Evolutionary conservation across 2,888 invertebrate genomes (phyloP), one percentile per base, ranked within the genome.

Genomic region (Meghimatium bilineatum): DNA sequence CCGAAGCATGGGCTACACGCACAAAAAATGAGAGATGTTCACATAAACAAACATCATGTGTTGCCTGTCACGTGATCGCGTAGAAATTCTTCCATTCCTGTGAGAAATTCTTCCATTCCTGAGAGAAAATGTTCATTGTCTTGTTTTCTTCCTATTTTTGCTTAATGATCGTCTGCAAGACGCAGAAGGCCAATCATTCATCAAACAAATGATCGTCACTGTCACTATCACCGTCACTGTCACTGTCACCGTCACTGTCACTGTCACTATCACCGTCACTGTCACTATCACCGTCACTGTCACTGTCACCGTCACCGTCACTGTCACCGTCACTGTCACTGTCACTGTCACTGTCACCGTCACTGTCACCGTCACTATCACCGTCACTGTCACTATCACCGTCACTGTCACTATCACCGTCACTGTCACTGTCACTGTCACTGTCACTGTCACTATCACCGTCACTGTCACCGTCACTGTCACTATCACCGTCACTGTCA

Each of bases 381-480:
- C 74, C 74, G 49, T 74, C 74, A 74, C 74, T 60, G 29, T 75
- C 63, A 56, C 63, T 77, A 77, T 77, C 77, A 3, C 77, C 77
- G 66, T 77, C 80, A 66, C 83, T 77, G 66, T 77, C 67, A 66
- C 83, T 77, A 77, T 69, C 67, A 66, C 67, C 77, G 66, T 77
- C 77, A 77, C 83, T 83, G 66, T 77, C 77, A 77, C 83, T 83
- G 66, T 67, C 77, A 77, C 77, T 77, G 66, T 77, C 77, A 77
- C 83, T 83, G 66, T 77, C 77, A 77, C 69, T 77, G 12, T 77
- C 77, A 67, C 83, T 83, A 49, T 77, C 80, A 83, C 83, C 77
- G 66, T 77, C 77, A 77, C 83, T 83, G 77, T 67, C 77, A 83
- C 83, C 77, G 77, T 77, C 77, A 77, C 83, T 83, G 66, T 77